phyloP scores from a whole-genome alignment of 1,140 invertebrate species.

The Drosophila quadrilineata region DNA sequence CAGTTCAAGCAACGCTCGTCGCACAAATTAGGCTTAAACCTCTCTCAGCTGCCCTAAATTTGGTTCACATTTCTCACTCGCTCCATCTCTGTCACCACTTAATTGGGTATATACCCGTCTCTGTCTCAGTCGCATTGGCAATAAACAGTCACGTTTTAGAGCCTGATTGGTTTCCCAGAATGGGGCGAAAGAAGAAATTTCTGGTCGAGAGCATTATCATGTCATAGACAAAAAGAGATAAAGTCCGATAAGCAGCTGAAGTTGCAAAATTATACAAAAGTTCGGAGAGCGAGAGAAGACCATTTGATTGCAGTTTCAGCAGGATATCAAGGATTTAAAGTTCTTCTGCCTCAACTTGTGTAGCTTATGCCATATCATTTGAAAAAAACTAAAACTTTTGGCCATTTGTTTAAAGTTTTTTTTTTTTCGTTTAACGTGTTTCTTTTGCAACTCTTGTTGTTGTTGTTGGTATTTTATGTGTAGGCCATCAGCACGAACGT shows the following conservation, averaged over 20 bases:
- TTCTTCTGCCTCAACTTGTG: not conserved
- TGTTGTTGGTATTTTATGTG: no score
- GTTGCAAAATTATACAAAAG: conserved; percentile 20
- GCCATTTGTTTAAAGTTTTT: not conserved
- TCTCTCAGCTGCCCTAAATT: conserved; percentile 11
- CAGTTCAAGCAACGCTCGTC: not conserved
- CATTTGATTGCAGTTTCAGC: not conserved
- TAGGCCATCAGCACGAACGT: not conserved
- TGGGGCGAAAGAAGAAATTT: no score
- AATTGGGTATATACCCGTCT: no score
- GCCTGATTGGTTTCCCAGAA: conserved; percentile 15
- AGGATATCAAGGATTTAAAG: not conserved
- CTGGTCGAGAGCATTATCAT: no score
- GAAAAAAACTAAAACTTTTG: conserved; percentile 4
- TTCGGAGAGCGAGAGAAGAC: no score
- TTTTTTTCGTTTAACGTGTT: not conserved
- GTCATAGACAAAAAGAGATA: not conserved
- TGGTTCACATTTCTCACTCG: not conserved
- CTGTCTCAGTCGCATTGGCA: not conserved
- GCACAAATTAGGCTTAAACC: conserved; percentile 68
- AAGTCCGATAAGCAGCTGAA: conserved; percentile 17
- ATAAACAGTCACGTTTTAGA: conserved; percentile 9
- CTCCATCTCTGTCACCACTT: not conserved
- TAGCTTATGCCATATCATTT: not conserved
- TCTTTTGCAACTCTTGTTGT: not conserved